Base-by-base conservation (phyloP, 2,113 vertebrate genomes). In the Clupea harengus region DNA sequence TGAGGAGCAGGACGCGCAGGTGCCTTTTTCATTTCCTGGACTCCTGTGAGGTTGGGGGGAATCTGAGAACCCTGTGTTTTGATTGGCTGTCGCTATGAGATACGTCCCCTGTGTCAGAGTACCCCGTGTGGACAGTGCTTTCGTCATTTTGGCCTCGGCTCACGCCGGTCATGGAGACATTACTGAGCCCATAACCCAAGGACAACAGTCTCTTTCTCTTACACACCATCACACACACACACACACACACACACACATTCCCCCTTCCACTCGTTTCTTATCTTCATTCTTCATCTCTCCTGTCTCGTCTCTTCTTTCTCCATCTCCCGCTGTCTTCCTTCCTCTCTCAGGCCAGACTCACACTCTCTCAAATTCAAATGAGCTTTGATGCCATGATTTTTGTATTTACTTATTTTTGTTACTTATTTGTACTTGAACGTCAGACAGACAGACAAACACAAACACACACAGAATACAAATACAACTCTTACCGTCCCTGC, bases 401-500 rank as follows among this genome's bases (percentile, higher is more conserved):
- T 49, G 39, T 39, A 39, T 2, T 39, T 39, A 39, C 39, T 39
- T 39, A 39, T 39, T 39, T 39, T n/a, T n/a, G n/a, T n/a, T n/a
- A n/a, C n/a, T n/a, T n/a, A n/a, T n/a, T n/a, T n/a, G n/a, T n/a
- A n/a, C n/a, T n/a, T n/a, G n/a, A n/a, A n/a, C n/a, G n/a, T n/a
- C n/a, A n/a, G 22, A 64, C 20, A n/a, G 18, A 60, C 3, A 60
- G 22, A 60, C 20, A 54, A 17, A 64, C 57, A 64, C 57, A n/a
- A 3, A 60, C 54, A 60, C 18, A n/a, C 20, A n/a, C 2, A n/a
- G 3, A 60, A 2, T 22, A 6, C 47, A 49, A 49, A 49, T 49
- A 11, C 15, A 57, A 57, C 50, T 88, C 96, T 97, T 92, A 97
- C 97, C 84, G 97, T 97, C 85, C 97, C 97, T 88, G 97, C 97